phyloP scores from a whole-genome alignment of 2,888 invertebrate genomes.

The Dascillus cervinus region DNA sequence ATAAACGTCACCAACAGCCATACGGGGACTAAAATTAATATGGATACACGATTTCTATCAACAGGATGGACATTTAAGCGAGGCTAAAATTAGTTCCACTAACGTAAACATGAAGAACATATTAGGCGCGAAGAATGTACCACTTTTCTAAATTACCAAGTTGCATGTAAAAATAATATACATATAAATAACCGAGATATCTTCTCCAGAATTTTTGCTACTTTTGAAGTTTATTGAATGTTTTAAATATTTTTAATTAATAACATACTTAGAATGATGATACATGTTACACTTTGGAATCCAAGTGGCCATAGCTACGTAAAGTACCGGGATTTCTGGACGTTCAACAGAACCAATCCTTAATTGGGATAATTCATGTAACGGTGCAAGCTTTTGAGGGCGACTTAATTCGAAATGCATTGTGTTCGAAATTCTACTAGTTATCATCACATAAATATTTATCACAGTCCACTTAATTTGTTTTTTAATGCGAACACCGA shows the following conservation, averaged over 20 bases:
- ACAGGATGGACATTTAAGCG: too few species aligned
- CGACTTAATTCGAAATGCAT: slow-evolving; percentile 56
- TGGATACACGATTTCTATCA: too few species aligned
- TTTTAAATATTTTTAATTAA: background rate
- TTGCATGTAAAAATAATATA: too few species aligned
- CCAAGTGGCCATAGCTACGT: slow-evolving; percentile 67
- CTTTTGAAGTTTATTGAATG: too few species aligned
- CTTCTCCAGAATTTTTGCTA: too few species aligned
- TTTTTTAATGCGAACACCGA: slow-evolving; percentile 1
- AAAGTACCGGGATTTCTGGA: slow-evolving; percentile 59
- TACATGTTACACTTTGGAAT: slow-evolving; percentile 59
- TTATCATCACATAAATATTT: slow-evolving; percentile 43
- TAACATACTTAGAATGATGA: slow-evolving; percentile 19
- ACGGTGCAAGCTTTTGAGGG: slow-evolving; percentile 43
- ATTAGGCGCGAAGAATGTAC: too few species aligned
- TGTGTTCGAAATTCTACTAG: slow-evolving; percentile 55
- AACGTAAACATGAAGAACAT: too few species aligned
- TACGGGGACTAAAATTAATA: too few species aligned
- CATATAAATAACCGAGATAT: too few species aligned
- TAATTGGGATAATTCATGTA: slow-evolving; percentile 55
- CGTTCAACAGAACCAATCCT: slow-evolving; percentile 48
- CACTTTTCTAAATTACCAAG: too few species aligned
- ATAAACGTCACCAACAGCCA: too few species aligned
- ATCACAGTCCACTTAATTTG: slow-evolving; percentile 2
- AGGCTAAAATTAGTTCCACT: too few species aligned